phyloP scores from a whole-genome alignment of 2,113 vertebrate species.

The Nesoenas mayeri region DNA sequence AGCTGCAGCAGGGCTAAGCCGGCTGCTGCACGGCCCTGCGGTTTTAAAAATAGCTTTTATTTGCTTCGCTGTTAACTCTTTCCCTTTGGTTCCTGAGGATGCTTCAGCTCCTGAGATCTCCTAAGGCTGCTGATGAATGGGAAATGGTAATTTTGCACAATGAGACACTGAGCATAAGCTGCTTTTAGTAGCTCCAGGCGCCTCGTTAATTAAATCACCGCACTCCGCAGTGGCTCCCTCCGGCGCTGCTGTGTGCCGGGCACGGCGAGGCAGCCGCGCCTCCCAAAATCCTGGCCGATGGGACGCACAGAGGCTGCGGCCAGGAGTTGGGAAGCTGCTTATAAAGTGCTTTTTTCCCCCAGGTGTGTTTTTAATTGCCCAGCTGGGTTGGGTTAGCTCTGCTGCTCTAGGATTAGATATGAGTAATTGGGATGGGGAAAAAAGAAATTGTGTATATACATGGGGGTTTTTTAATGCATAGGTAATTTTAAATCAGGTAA shows the following conservation, averaged over 20 bases:
- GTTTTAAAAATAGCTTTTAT: not conserved
- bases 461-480: too few relatives aligned
- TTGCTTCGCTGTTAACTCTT: not conserved
- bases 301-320: not conserved
- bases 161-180: not conserved
- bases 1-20: not conserved
- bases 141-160: not conserved
- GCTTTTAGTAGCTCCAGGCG: not conserved
- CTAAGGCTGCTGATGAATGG: not conserved
- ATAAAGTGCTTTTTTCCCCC: not conserved
- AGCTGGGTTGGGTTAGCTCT: not conserved
- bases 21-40: not conserved
- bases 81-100: not conserved
- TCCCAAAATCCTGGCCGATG: not conserved
- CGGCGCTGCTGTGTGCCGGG: fast-evolving
- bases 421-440: not conserved
- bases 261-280: not conserved
- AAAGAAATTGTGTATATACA: fast-evolving
- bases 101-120: not conserved
- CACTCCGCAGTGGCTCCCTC: not conserved
- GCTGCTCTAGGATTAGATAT: not conserved
- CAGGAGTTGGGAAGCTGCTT: not conserved
- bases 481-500: not conserved
- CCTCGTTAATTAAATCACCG: not conserved
- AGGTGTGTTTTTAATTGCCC: not conserved